Conservation (phyloP, 2,888 invertebrate species). For the Synergus japonicus region DNA sequence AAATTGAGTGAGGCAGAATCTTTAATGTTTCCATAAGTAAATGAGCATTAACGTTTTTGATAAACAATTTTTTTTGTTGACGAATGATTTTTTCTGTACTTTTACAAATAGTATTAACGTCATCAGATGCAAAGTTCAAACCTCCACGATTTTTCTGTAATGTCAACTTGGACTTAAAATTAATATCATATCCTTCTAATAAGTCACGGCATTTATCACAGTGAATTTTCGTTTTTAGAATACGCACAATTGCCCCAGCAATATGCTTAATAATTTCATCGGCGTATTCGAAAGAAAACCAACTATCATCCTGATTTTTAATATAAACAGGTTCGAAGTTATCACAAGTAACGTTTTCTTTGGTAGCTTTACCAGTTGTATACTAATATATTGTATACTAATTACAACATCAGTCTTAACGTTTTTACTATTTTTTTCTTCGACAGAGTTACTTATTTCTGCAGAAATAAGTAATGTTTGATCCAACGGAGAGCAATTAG, state of each 20-base stretch:
- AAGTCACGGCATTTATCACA: slow-evolving; percentile 41
- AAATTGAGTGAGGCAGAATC: slow-evolving; percentile 40
- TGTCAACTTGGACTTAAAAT: slow-evolving; percentile 43
- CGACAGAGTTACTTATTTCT: no score
- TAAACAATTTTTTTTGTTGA: slow-evolving; percentile 32
- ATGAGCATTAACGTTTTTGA: slow-evolving; percentile 42
- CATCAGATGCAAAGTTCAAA: slow-evolving; percentile 46
- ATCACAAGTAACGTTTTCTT: slow-evolving; percentile 15
- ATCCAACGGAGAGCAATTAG: no score
- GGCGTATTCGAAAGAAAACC: slow-evolving; percentile 40
- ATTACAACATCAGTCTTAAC: no score
- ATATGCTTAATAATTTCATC: slow-evolving; percentile 37
- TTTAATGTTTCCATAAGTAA: slow-evolving; percentile 45
- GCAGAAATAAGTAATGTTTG: no score
- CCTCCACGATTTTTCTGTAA: slow-evolving; percentile 47
- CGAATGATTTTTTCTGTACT: slow-evolving; percentile 45
- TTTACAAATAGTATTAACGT: slow-evolving; percentile 47
- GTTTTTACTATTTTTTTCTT: no score
- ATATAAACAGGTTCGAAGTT: slow-evolving; percentile 39
- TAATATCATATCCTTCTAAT: slow-evolving; percentile 26
- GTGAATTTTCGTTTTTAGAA: slow-evolving; percentile 33
- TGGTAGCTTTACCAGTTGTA: slow-evolving; percentile 7
- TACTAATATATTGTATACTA: no score
- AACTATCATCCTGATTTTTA: slow-evolving; percentile 23
- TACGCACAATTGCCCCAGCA: no score